Conservation (phyloP, 2,797 vertebrate species). For the Cuniculus paca region DNA sequence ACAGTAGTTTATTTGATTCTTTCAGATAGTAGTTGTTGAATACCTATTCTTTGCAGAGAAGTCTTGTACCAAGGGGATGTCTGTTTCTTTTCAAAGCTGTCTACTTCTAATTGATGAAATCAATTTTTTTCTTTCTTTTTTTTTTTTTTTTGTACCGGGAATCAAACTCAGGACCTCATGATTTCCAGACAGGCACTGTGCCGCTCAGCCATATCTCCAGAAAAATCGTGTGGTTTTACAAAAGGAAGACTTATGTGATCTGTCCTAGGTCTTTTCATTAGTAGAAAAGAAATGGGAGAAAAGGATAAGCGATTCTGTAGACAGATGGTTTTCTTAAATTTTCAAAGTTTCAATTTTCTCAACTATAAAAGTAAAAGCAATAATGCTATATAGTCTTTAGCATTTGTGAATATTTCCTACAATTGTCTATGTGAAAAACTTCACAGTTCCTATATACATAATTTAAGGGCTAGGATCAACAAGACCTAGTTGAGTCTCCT, state of each 20-base stretch:
- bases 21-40: background rate
- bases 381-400: background rate
- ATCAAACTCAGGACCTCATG: too few relatives aligned
- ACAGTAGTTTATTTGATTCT: background rate
- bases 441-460: background rate
- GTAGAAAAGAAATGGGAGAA: background rate
- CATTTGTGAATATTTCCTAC: background rate
- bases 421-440: background rate
- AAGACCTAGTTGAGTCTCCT: background rate
- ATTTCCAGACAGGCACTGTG: too few relatives aligned
- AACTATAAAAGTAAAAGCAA: background rate
- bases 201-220: too few relatives aligned
- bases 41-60: background rate
- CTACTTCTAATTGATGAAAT: background rate
- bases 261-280: background rate
- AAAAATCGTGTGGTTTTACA: background rate
- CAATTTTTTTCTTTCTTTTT: too few relatives aligned
- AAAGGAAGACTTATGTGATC: background rate
- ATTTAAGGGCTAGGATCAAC: background rate
- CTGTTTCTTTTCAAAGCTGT: background rate
- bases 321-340: background rate
- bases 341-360: background rate
- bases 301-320: background rate
- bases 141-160: too few relatives aligned
- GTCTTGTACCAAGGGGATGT: background rate